A percentile compares a stretch with the other conserved stretches of the same genome.
Evolutionary conservation across 64 coral and sea anemone genomes (phyloP).

Genomic region (Trachythela sp.): DNA sequence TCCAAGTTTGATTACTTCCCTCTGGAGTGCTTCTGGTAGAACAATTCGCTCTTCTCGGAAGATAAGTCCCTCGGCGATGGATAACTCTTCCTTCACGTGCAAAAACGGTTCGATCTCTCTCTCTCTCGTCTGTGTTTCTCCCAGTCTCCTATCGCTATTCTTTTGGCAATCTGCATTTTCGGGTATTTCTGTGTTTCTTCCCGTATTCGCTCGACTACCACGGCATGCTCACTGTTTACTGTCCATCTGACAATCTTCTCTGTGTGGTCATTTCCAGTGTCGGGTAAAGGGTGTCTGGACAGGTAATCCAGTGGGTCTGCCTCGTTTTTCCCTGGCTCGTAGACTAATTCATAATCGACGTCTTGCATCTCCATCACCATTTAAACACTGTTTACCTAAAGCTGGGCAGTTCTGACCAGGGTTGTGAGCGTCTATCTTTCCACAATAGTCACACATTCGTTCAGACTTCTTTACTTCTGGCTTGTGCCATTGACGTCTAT

Average conservation of each 20-base stretch:
- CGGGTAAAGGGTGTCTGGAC: constrained; percentile 49
- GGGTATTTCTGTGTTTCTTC: background rate
- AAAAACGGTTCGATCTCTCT: constrained; percentile 50
- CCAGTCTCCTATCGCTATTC: constrained; percentile 50
- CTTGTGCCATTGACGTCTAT: background rate
- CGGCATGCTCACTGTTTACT: background rate
- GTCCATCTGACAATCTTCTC: constrained; percentile 32
- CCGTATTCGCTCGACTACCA: background rate
- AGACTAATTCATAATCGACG: background rate
- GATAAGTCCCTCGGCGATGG: constrained; percentile 49
- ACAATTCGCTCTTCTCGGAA: constrained; percentile 51
- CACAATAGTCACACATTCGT: constrained; percentile 52
- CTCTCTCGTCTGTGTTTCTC: constrained; percentile 33
- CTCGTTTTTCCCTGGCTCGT: background rate
- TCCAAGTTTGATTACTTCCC: constrained; percentile 43
- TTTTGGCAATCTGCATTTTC: background rate
- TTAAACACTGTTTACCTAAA: constrained; percentile 59
- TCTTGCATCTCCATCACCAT: constrained; percentile 29
- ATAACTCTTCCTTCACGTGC: constrained; percentile 52
- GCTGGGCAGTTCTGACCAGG: constrained; percentile 56
- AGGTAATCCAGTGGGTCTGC: constrained; percentile 31
- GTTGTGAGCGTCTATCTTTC: constrained; percentile 40
- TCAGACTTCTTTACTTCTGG: constrained; percentile 16
- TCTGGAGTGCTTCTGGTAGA: constrained; percentile 47
- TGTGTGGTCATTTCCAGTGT: constrained; percentile 20